Evolutionary conservation across 2,888 invertebrate genomes (phyloP).

Genomic region (Sminthurides aquaticus): DNA sequence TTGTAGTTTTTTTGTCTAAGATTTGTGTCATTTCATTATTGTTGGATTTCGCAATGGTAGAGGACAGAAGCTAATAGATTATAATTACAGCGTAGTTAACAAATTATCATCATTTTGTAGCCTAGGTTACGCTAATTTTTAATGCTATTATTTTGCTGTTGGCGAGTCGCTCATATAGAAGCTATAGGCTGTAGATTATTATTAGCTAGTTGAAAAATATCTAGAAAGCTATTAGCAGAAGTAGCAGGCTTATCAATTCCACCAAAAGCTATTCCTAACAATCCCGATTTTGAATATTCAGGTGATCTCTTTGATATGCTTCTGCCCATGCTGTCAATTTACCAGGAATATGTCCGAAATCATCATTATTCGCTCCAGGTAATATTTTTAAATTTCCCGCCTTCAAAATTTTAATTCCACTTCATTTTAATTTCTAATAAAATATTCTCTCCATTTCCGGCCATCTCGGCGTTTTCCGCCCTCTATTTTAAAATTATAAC

Average conservation of each 20-base stretch:
- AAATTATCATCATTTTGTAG: too few relatives aligned
- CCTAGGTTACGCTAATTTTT: too few relatives aligned
- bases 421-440: background rate
- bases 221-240: background rate
- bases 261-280: background rate
- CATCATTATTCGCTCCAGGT: constrained; percentile 84
- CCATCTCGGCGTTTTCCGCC: background rate
- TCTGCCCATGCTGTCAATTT: constrained; percentile 86
- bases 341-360: constrained; percentile 89
- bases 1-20: background rate
- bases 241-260: background rate
- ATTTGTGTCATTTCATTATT: background rate
- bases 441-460: too few relatives aligned
- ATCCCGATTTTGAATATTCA: constrained; percentile 46
- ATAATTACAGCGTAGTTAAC: too few relatives aligned
- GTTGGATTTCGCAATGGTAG: background rate
- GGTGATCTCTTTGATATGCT: constrained; percentile 92
- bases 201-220: background rate
- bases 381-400: too few relatives aligned
- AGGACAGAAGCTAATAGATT: background rate
- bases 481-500: background rate
- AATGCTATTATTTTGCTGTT: background rate
- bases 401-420: background rate
- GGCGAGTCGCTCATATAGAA: background rate
- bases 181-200: background rate